A percentile compares a stretch with the other conserved stretches of the same genome.
Evolutionary conservation across 1,140 invertebrate species (phyloP).

Genomic region (Zaprionus gabonicus): DNA sequence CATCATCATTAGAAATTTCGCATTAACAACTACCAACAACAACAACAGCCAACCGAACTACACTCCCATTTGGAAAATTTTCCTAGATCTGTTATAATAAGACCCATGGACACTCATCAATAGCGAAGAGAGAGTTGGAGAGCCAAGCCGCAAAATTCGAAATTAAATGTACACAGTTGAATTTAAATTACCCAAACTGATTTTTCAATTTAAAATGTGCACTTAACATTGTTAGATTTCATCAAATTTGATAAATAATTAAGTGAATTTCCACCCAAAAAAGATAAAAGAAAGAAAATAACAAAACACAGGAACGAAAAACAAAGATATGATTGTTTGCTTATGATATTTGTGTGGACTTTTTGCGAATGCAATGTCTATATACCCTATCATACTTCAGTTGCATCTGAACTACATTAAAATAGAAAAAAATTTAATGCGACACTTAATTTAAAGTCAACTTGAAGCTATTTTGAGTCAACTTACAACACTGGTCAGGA

Average conservation of each 20-base stretch:
- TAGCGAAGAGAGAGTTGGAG: constrained; percentile 18
- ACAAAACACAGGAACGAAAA: constrained; percentile 1
- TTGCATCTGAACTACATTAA: constrained; percentile 22
- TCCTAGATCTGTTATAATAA: constrained; percentile 39
- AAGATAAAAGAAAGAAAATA: constrained; percentile 10
- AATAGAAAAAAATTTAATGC: constrained; percentile 24
- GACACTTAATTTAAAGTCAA: constrained; percentile 32
- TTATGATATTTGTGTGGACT: constrained; percentile 19
- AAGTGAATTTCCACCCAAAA: constrained; percentile 42
- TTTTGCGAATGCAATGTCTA: constrained; percentile 1
- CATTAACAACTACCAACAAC: constrained; percentile 32
- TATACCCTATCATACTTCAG: constrained; percentile 9
- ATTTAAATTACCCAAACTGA: constrained; percentile 28
- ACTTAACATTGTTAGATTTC: constrained; percentile 47
- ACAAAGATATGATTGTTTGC: constrained; percentile 25
- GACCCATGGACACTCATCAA: constrained; percentile 30
- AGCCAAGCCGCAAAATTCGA: constrained; percentile 47
- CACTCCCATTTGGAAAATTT: constrained; percentile 48
- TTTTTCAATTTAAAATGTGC: constrained; percentile 40
- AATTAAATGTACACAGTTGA: constrained; percentile 47
- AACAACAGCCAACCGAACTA: constrained; percentile 57
- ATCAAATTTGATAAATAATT: constrained; percentile 43
- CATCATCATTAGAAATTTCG: constrained; percentile 38
- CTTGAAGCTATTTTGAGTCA: constrained; percentile 32
- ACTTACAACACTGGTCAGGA: constrained; percentile 25